A percentile compares a stretch with the other conserved stretches of the same genome.
Evolutionary conservation across 2,888 invertebrate species (phyloP).

Genomic region (Morpho helenor): DNA sequence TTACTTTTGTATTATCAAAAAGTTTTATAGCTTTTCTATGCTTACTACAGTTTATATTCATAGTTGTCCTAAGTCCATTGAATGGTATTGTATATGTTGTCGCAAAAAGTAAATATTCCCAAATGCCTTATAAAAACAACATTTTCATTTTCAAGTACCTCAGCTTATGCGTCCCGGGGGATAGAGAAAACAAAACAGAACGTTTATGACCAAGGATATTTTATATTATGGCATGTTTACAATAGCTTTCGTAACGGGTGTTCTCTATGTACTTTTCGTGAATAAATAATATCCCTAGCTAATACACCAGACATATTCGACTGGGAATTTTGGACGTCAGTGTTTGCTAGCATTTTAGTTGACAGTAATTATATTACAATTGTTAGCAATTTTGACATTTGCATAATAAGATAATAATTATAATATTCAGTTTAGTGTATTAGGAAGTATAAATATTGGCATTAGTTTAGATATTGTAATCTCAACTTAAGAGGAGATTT

Average conservation of each 20-base stretch:
- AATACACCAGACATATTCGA: slow-evolving; percentile 15
- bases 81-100: neutral
- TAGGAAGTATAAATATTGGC: too few species aligned
- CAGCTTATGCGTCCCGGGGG: slow-evolving; percentile 10
- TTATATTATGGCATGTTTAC: slow-evolving; percentile 15
- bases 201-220: slow-evolving; percentile 18
- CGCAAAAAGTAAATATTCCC: slow-evolving; percentile 6
- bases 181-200: slow-evolving; percentile 15
- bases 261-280: slow-evolving; percentile 24
- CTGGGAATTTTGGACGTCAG: slow-evolving; percentile 16
- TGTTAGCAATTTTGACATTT: too few species aligned
- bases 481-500: too few species aligned
- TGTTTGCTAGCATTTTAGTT: slow-evolving; percentile 10
- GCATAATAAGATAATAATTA: too few species aligned
- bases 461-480: too few species aligned
- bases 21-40: too few species aligned
- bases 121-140: slow-evolving; percentile 16
- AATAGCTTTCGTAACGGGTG: slow-evolving; percentile 11
- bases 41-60: too few species aligned
- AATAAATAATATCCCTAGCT: slow-evolving; percentile 26
- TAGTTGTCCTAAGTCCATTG: too few species aligned
- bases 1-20: too few species aligned
- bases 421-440: too few species aligned
- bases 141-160: slow-evolving; percentile 15
- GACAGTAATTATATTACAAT: neutral